These are phyloP conservation scores for Miltochrista miniata DNA, from an alignment of 2,888 invertebrate genomes.

Conservation along the genomic window DNA sequence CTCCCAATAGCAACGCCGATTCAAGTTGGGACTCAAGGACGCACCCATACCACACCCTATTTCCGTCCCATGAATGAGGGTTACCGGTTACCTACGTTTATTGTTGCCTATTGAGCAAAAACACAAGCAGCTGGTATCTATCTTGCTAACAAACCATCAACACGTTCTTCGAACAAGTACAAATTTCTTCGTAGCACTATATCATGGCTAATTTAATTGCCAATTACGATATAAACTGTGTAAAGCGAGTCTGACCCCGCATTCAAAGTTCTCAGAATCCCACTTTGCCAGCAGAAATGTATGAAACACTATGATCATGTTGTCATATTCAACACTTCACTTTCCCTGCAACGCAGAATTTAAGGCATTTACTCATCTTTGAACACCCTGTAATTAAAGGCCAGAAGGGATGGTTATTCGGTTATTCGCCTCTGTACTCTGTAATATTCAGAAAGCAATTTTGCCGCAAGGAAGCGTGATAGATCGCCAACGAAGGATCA, in stretches of 20 bases:
- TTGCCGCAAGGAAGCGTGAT: slow-evolving; percentile 58
- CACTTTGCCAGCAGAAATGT: slow-evolving; percentile 57
- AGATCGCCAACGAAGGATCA: slow-evolving; percentile 74
- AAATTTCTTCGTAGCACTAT: slow-evolving; percentile 18
- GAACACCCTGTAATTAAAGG: slow-evolving; percentile 72
- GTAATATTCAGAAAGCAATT: slow-evolving; percentile 70
- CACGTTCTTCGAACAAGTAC: slow-evolving; percentile 35
- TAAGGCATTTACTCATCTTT: slow-evolving; percentile 81
- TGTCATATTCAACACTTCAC: slow-evolving; percentile 79
- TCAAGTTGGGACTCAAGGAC: slow-evolving; percentile 63
- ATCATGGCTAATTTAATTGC: slow-evolving; percentile 45
- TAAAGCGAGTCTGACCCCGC: slow-evolving; percentile 41
- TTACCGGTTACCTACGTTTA: slow-evolving; percentile 70
- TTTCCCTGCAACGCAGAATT: slow-evolving; percentile 79
- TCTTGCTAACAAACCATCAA: slow-evolving; percentile 15
- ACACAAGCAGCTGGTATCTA: slow-evolving; percentile 54
- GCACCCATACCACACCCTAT: slow-evolving; percentile 73
- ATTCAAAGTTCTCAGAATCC: slow-evolving; percentile 55
- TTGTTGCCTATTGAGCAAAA: slow-evolving; percentile 56
- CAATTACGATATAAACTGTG: slow-evolving; percentile 54
- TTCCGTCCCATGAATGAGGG: slow-evolving; percentile 74
- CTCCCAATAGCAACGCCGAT: slow-evolving; percentile 37
- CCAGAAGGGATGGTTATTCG: slow-evolving; percentile 59
- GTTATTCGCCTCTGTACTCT: slow-evolving; percentile 18
- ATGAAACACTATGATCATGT: slow-evolving; percentile 72